Percentiles rank a stretch among this genome's conserved stretches.
Evolutionary conservation across 2,113 vertebrate genomes (phyloP).

Genomic region (Chrysemys picta): DNA sequence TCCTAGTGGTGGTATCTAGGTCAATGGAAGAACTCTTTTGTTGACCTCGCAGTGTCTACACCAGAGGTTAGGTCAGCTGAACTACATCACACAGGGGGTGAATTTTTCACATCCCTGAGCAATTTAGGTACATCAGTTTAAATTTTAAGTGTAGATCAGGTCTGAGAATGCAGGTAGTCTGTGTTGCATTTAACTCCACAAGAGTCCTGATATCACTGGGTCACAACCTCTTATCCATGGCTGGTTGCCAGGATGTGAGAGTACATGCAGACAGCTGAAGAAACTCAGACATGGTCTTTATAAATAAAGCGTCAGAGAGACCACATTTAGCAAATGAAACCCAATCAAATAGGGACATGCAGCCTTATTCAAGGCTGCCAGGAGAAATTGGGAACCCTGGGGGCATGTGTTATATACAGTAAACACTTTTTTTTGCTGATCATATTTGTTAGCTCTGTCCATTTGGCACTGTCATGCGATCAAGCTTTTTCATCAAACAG

Average conservation of each 20-base stretch:
- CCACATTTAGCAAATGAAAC: background rate
- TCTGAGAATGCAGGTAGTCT: background rate
- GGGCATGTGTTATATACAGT: background rate
- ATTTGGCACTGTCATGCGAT: background rate
- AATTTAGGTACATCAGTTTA: background rate
- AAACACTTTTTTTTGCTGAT: background rate
- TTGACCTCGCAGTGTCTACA: background rate
- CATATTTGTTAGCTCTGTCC: background rate
- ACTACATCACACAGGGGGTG: background rate
- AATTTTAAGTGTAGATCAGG: background rate
- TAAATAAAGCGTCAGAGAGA: background rate
- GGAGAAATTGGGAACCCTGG: background rate
- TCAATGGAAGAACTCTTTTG: background rate
- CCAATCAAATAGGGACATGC: rapidly evolving
- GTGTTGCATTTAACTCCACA: rapidly evolving
- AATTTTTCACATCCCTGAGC: background rate
- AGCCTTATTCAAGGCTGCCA: rapidly evolving
- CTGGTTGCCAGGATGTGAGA: background rate
- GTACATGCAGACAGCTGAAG: background rate
- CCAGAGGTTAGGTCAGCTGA: background rate
- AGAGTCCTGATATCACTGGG: background rate
- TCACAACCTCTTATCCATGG: background rate
- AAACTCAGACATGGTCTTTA: rapidly evolving
- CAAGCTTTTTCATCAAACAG: background rate
- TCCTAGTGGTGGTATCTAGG: too few species aligned